Conservation (phyloP, 2,797 vertebrate species). For the Chiloscyllium punctatum region DNA sequence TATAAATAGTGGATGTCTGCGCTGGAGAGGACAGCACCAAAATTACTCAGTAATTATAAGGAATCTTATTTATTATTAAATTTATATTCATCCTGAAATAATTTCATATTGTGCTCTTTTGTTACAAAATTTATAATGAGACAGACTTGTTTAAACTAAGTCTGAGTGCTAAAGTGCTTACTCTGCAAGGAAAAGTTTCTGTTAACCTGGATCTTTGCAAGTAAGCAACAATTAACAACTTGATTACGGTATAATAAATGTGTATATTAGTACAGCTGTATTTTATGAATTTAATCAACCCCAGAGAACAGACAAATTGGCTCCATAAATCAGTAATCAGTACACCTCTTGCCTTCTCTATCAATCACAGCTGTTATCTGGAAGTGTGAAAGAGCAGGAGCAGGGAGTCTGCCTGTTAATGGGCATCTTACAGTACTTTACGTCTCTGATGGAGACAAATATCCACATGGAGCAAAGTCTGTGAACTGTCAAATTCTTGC, state of each 20-base stretch:
- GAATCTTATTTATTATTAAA: slow-evolving; percentile 10
- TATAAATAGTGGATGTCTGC: not conserved
- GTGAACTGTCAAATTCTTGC: slow-evolving; percentile 28
- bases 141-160: not conserved
- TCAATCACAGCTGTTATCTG: slow-evolving; percentile 35
- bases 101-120: not conserved
- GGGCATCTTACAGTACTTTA: slow-evolving; percentile 10
- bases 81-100: not conserved
- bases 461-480: slow-evolving; percentile 4
- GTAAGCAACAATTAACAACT: slow-evolving; percentile 20
- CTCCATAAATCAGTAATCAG: slow-evolving; percentile 35
- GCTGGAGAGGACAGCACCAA: not conserved
- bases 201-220: not conserved
- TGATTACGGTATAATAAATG: not conserved
- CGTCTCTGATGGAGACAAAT: slow-evolving; percentile 33
- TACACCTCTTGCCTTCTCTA: slow-evolving; percentile 20
- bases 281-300: slow-evolving; percentile 34
- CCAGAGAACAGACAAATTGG: slow-evolving; percentile 34
- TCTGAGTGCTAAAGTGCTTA: not conserved
- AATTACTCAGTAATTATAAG: not conserved
- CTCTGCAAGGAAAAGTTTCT: not conserved
- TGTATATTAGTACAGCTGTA: not conserved
- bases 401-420: slow-evolving; percentile 22
- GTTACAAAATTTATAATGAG: not conserved
- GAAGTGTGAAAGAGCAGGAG: slow-evolving; percentile 35